These are phyloP conservation scores for Eclectus roratus DNA, from an alignment of 2,113 vertebrate genomes.

Conservation along the genomic window DNA sequence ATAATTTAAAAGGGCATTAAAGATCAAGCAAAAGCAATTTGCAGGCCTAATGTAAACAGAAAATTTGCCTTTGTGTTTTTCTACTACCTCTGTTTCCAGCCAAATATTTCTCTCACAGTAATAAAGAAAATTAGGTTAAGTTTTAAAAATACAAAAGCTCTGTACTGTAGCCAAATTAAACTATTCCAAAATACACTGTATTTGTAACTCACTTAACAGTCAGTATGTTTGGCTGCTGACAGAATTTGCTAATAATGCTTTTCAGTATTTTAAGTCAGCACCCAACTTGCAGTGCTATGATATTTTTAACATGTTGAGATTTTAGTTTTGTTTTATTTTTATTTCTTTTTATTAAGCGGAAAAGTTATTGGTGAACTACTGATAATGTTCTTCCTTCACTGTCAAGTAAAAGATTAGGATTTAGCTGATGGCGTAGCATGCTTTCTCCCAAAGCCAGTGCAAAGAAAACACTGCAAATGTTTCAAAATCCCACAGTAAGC, in stretches of 20 bases:
- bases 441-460: not conserved
- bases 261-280: not conserved
- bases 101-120: conserved; percentile 20
- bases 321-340: not conserved
- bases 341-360: not conserved
- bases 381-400: not conserved
- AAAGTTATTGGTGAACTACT: not conserved
- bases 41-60: not conserved
- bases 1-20: not conserved
- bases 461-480: not conserved
- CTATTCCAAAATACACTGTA: conserved; percentile 6
- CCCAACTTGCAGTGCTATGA: not conserved
- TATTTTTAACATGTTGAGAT: not conserved
- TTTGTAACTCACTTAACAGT: not conserved
- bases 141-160: conserved; percentile 45
- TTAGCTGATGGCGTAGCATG: not conserved
- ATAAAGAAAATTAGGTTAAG: conserved; percentile 42
- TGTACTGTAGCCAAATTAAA: conserved; percentile 19
- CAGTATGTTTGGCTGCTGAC: not conserved
- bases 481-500: not conserved
- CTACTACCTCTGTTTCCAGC: not conserved
- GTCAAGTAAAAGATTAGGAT: not conserved
- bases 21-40: not conserved
- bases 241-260: conserved; percentile 6
- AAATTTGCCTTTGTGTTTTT: not conserved